Percentiles rank a stretch among this genome's conserved stretches.
Evolutionary conservation across 2,113 vertebrate species (phyloP).

Genomic region (Myxocyprinus asiaticus): DNA sequence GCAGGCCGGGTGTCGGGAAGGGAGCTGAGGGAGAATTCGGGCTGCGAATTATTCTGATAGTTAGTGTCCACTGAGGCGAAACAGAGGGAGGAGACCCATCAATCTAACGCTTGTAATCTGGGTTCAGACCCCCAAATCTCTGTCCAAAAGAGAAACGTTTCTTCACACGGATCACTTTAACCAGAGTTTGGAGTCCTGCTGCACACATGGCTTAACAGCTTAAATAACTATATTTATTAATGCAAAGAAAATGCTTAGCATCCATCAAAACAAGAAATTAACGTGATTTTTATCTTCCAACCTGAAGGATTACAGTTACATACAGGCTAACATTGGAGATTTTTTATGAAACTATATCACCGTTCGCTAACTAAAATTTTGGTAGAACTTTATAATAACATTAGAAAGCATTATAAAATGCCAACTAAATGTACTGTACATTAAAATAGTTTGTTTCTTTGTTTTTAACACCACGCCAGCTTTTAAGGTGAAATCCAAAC

Average conservation of each 20-base stretch:
- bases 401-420: too few species aligned
- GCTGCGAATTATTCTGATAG: background rate
- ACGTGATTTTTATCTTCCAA: background rate
- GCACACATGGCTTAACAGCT: background rate
- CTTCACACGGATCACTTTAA: conserved; percentile 34
- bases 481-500: too few species aligned
- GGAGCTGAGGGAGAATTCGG: background rate
- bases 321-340: background rate
- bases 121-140: conserved; percentile 34
- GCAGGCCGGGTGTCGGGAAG: conserved; percentile 8
- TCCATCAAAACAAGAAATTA: background rate
- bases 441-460: too few species aligned
- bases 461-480: too few species aligned
- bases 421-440: too few species aligned
- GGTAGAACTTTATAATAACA: too few species aligned
- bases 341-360: too few species aligned
- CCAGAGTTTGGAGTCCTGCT: conserved; percentile 12
- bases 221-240: background rate
- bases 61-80: conserved; percentile 38
- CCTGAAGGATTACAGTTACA: background rate
- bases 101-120: conserved; percentile 44
- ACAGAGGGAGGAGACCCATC: conserved; percentile 41
- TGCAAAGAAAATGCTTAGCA: background rate
- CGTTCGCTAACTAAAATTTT: too few species aligned
- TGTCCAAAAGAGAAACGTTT: conserved; percentile 8